phyloP scores from a whole-genome alignment of 2,113 vertebrate species.

The Ploceus nigricollis region DNA sequence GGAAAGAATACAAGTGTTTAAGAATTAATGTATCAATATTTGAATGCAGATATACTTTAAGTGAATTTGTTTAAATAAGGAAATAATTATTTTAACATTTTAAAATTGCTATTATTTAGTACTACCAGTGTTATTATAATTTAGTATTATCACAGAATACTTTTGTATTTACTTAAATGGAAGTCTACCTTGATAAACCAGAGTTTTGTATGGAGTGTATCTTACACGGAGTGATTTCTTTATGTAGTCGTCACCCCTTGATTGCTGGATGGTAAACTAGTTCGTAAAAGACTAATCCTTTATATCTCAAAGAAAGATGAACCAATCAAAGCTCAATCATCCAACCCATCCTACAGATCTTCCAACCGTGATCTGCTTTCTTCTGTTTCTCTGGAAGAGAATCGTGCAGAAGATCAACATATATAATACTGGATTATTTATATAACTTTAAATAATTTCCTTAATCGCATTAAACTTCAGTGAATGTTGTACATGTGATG shows the following conservation, averaged over 20 bases:
- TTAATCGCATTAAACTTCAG: constrained; percentile 8
- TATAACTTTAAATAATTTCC: constrained; percentile 34
- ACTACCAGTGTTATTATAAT: neutral
- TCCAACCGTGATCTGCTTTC: rapidly evolving
- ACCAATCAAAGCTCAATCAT: neutral
- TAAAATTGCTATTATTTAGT: neutral
- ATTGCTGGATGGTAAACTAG: neutral
- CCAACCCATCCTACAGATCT: neutral
- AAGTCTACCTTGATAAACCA: neutral
- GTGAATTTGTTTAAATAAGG: neutral
- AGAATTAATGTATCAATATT: neutral
- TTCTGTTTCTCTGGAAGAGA: neutral
- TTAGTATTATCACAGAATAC: neutral
- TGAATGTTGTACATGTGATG: constrained; percentile 1
- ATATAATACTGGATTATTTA: neutral
- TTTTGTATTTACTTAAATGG: neutral
- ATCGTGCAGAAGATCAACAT: neutral
- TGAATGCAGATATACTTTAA: neutral
- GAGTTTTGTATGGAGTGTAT: neutral
- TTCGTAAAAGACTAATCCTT: neutral
- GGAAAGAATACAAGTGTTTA: neutral
- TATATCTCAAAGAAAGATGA: neutral
- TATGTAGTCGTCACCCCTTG: neutral
- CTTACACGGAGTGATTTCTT: neutral
- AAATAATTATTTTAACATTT: neutral